These are phyloP conservation scores for Sardinella longiceps DNA, from an alignment of 2,797 vertebrate species.

Conservation along the genomic window DNA sequence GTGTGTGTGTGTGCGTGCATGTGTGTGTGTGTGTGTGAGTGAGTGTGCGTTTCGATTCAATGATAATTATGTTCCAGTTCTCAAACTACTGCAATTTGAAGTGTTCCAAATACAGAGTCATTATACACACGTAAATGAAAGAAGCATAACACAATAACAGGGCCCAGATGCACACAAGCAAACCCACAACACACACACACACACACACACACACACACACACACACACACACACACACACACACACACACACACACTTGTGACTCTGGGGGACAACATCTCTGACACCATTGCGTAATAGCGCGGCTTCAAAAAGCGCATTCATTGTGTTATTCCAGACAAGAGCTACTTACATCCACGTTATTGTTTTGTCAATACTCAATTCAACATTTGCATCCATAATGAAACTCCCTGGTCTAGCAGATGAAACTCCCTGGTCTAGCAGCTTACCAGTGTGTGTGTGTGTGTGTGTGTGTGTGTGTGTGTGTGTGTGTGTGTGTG, in stretches of 20 bases:
- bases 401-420: neutral
- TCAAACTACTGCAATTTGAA: constrained; percentile 39
- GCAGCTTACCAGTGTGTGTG: neutral
- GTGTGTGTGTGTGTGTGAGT: constrained; percentile 37
- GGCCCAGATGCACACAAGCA: neutral
- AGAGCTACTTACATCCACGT: constrained; percentile 9
- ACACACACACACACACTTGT: constrained; percentile 17
- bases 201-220: neutral
- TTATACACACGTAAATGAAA: constrained; percentile 9
- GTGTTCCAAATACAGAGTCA: constrained; percentile 36
- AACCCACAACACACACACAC: neutral
- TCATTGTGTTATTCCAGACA: constrained; percentile 10
- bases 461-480: constrained; percentile 9
- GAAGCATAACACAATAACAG: neutral
- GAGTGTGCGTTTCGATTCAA: constrained; percentile 38
- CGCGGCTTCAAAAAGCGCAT: neutral
- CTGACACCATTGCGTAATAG: neutral
- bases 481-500: constrained; percentile 15
- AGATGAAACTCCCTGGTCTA: neutral
- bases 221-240: constrained; percentile 16
- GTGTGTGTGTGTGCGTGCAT: neutral
- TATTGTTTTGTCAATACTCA: neutral
- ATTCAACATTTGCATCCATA: neutral
- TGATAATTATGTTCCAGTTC: constrained; percentile 46
- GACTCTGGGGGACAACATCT: neutral